These are phyloP conservation scores for Xerus rutilus DNA, from an alignment of 2,797 vertebrate species.

Conservation along the genomic window DNA sequence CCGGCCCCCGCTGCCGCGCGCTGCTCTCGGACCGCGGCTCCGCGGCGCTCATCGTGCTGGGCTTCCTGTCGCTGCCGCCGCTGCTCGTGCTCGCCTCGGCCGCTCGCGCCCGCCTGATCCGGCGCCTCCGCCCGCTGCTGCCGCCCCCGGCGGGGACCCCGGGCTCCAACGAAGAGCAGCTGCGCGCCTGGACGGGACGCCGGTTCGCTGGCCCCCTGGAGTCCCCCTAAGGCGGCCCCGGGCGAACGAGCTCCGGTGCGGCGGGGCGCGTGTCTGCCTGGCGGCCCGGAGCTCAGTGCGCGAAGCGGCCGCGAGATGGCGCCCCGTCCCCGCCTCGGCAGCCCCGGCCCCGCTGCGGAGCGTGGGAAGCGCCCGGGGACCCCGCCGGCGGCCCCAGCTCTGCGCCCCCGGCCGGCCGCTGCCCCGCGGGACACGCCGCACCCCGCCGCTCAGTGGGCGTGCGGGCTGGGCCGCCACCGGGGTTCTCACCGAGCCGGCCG, in stretches of 20 bases:
- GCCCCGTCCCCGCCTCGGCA: fast-evolving
- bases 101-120: conserved; percentile 92
- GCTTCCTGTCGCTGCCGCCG: conserved; percentile 96
- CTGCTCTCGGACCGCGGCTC: conserved; percentile 95
- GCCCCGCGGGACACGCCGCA: no score
- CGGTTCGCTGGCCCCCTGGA: background rate
- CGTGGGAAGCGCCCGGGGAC: no score
- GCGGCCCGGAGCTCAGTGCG: background rate
- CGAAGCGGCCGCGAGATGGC: conserved; percentile 44
- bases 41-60: conserved; percentile 96
- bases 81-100: conserved; percentile 95
- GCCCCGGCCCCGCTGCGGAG: no score
- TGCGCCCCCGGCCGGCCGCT: no score
- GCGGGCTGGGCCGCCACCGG: no score
- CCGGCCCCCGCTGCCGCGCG: conserved; percentile 90
- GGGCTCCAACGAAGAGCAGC: conserved; percentile 75
- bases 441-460: no score
- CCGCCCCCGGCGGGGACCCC: conserved; percentile 89
- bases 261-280: background rate
- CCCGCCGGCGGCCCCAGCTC: no score
- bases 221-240: no score
- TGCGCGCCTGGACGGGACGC: conserved; percentile 64
- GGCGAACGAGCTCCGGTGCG: background rate
- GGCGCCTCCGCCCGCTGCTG: conserved; percentile 87
- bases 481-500: no score